Evolutionary conservation across 1,140 invertebrate genomes (phyloP), one percentile per base, ranked within the genome.

Genomic region (Thaumetopoea pityocampa): DNA sequence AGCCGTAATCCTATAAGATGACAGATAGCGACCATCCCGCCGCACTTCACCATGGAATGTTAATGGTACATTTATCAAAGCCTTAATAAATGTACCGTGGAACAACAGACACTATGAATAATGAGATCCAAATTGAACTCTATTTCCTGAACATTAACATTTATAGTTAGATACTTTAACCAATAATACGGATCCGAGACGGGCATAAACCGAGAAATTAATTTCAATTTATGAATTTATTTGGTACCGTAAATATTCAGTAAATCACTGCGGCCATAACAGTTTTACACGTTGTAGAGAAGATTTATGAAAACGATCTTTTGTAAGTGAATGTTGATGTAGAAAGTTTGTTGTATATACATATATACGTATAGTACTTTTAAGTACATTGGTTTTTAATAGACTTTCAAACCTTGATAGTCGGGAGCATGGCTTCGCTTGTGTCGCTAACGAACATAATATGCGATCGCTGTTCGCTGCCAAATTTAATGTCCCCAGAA

Each of bases 1-100:
- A 63, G 59, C 26, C 17, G 19, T 41, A 50, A 50, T 50, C 47
- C 28, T 23, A 37, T 52, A 62, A 57, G 60, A 67, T 57, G 55
- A 47, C 48, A 62, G 59, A 71, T 66, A 59, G 59, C 51, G 15
- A 40, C 46, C 54, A 42, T 48, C 52, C 50, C n/a, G n/a, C n/a
- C n/a, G n/a, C n/a, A 46, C 51, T 38, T 29, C 44, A 53, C 42
- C 33, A 32, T 37, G 42, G 65, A 70, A 74, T 68, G 49, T 71
- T 74, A 66, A 70, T 70, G 67, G 64, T 57, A 53, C 52, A 67
- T 71, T 66, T 69, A 67, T 69, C 57, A 57, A 44, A 32, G 18
- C 42, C 34, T 53, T 32, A 41, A 41, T 30, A 24, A 22, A 28
- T 11, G 10, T 1, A 12, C 15, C 26, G 19, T 1, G 1, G 9